These are phyloP conservation scores for Lontra canadensis DNA, from an alignment of 2,113 vertebrate genomes.

Conservation along the genomic window DNA sequence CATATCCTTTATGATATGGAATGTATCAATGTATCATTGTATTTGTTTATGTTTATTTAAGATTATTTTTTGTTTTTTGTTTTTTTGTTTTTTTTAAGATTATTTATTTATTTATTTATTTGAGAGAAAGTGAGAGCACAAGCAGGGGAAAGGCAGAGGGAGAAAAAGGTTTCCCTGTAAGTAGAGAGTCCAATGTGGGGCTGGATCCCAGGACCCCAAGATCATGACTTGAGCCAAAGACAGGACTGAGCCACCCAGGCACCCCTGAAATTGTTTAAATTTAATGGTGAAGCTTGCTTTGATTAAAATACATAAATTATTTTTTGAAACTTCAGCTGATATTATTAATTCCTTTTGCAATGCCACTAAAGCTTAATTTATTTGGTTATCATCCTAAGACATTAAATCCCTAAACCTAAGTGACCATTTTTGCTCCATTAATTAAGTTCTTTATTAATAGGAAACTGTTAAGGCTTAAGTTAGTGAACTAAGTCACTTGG, in stretches of 20 bases:
- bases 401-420: conserved; percentile 41
- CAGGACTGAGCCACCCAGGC: not conserved
- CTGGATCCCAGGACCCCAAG: too few species aligned
- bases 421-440: not conserved
- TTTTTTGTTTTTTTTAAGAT: too few species aligned
- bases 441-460: conserved; percentile 60
- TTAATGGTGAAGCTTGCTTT: not conserved
- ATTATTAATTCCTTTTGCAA: conserved; percentile 18
- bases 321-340: not conserved
- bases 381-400: not conserved
- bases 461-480: conserved; percentile 49
- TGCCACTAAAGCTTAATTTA: conserved; percentile 47
- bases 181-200: too few species aligned
- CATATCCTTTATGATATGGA: not conserved
- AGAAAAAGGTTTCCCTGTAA: too few species aligned
- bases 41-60: not conserved
- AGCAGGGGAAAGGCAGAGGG: too few species aligned
- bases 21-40: not conserved
- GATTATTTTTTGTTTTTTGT: not conserved
- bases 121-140: too few species aligned
- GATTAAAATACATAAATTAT: conserved; percentile 70
- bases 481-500: conserved; percentile 42
- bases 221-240: not conserved
- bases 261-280: conserved; percentile 2
- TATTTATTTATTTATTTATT: too few species aligned